These are phyloP conservation scores for Lymantria dispar DNA, from an alignment of 2,888 invertebrate genomes.

Conservation along the genomic window DNA sequence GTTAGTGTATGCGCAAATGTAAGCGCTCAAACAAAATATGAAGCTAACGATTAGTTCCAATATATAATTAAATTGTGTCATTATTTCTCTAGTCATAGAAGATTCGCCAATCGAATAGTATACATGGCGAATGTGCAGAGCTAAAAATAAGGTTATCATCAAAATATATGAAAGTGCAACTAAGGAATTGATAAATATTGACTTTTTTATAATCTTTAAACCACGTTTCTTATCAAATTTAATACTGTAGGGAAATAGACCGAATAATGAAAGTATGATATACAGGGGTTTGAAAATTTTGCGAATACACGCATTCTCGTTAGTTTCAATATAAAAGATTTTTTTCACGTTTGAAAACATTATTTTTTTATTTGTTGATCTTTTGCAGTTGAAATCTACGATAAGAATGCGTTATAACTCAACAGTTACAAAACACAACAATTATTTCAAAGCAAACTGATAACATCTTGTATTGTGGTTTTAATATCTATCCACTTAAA, in stretches of 20 bases:
- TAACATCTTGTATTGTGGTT: conserved; percentile 36
- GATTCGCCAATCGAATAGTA: conserved; percentile 36
- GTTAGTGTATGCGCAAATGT: conserved; percentile 47
- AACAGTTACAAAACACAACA: conserved; percentile 12
- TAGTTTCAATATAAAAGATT: conserved; percentile 15
- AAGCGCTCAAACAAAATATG: conserved; percentile 43
- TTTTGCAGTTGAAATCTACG: conserved; percentile 1
- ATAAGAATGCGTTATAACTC: conserved; percentile 10
- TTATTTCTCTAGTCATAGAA: conserved; percentile 43
- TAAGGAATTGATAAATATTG: conserved; percentile 54
- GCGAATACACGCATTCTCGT: conserved; percentile 19
- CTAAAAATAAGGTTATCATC: conserved; percentile 41
- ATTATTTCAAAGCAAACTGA: conserved; percentile 19
- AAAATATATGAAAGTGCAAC: conserved; percentile 44
- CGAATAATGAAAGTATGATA: conserved; percentile 37
- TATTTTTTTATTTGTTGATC: conserved; percentile 3
- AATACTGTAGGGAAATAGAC: conserved; percentile 50
- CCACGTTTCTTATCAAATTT: conserved; percentile 32
- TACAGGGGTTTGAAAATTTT: conserved; percentile 29
- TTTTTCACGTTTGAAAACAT: conserved; percentile 32
- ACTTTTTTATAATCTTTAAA: conserved; percentile 43
- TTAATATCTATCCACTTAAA: conserved; percentile 24
- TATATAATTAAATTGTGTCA: conserved; percentile 61
- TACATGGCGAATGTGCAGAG: conserved; percentile 47
- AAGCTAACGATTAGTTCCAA: conserved; percentile 46